Conservation (phyloP, 2,797 vertebrate genomes). For the Sebastes flavidus region DNA sequence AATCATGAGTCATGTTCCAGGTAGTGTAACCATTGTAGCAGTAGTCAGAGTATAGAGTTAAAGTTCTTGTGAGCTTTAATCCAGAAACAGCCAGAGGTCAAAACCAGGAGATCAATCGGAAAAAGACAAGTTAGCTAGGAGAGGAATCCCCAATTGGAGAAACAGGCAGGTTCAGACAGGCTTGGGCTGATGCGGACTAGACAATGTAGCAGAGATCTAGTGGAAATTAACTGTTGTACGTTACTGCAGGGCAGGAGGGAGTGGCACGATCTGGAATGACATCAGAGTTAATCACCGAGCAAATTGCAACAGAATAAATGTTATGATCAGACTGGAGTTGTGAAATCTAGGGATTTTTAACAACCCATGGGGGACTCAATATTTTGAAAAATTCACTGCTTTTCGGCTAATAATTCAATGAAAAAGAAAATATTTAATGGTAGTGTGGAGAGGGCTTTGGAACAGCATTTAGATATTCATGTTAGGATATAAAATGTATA, state of each 20-base stretch:
- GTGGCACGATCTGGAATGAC: neutral
- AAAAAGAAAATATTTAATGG: neutral
- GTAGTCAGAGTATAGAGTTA: neutral
- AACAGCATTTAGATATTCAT: neutral
- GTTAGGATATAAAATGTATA: neutral
- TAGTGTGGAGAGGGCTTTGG: neutral
- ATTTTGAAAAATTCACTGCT: neutral
- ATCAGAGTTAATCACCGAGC: neutral
- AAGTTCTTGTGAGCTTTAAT: neutral
- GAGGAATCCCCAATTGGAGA: neutral
- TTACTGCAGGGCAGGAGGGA: neutral
- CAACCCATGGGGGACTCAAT: neutral
- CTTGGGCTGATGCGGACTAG: neutral
- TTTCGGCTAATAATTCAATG: neutral
- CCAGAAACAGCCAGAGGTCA: neutral
- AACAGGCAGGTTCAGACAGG: neutral
- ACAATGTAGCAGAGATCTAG: neutral
- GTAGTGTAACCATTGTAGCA: neutral
- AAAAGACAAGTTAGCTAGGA: neutral
- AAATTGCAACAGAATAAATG: neutral
- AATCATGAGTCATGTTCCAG: neutral
- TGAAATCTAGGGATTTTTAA: neutral
- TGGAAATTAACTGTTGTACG: neutral
- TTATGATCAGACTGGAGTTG: neutral
- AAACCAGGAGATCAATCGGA: neutral